Base-by-base conservation (phyloP, 1,140 invertebrate genomes). In the Octopus bimaculoides region DNA sequence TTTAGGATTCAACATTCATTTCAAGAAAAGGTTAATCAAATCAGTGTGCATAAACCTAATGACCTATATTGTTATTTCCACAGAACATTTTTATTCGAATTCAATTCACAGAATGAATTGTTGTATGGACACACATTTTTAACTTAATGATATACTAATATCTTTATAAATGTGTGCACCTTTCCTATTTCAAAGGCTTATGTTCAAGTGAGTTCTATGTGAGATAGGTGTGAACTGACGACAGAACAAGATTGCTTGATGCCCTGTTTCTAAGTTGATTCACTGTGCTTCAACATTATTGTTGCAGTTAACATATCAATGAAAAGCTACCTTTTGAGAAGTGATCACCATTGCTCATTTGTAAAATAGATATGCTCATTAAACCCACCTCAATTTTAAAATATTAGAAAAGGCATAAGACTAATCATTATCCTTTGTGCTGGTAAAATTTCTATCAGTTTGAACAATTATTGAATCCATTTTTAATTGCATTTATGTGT, bases 101-200 rank as follows among this genome's bases (percentile, higher is more conserved):
- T 20, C 54, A 55, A 56, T 61, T 78, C 54, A 78, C 20, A 55
- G 61, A 78, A 78, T 54, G 9, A 61, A n/a, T 66, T 78, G n/a
- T 14, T 75, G 71, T 79, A 79, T 54, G 56, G 74, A 75, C 71
- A 54, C 78, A 75, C 71, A 74, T 79, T 75, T 75, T 26, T 52
- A 52, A 55, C 55, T 55, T 61, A 66, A 79, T 71, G 78, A 52
- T 79, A 79, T 79, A 26, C 52, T 79, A 61, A 52, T 79, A 79
- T 79, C 73, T 79, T 54, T 75, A 79, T 79, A 79, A 79, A 79
- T 75, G 78, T 79, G 78, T 79, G 78, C 78, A 79, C 73, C 75
- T 79, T 79, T 75, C 78, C 55, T 17, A 41, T 9, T 75, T 20
- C 14, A 75, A 74, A 75, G 74, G 74, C 52, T 75, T 52, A 52